Conservation (phyloP, 2,113 vertebrate species). For the Crotalus horridus region DNA sequence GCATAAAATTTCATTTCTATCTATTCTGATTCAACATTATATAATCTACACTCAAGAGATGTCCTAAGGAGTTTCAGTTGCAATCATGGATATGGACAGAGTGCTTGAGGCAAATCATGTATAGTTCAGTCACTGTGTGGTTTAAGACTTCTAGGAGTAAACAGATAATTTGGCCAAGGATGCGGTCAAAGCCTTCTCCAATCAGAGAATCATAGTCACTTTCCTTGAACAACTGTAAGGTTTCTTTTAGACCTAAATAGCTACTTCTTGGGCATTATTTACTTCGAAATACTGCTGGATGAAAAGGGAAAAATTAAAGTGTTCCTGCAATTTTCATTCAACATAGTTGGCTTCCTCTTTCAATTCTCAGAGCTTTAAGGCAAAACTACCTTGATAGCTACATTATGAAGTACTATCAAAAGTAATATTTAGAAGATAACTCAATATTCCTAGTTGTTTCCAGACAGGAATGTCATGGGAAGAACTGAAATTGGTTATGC, state of each 20-base stretch:
- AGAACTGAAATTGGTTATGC: not conserved
- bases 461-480: not conserved
- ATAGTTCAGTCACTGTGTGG: not conserved
- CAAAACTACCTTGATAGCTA: no score
- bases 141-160: not conserved
- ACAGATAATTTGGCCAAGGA: not conserved
- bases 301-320: not conserved
- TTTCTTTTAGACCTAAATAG: not conserved
- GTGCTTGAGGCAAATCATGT: not conserved
- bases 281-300: not conserved
- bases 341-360: not conserved
- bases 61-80: not conserved
- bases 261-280: not conserved
- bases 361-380: not conserved
- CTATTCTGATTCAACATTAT: not conserved
- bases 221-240: not conserved
- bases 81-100: not conserved
- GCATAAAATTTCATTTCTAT: not conserved
- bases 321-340: not conserved
- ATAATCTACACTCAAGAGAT: not conserved
- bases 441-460: not conserved
- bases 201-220: not conserved
- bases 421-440: not conserved
- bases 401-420: no score
- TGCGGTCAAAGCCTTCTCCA: not conserved